A percentile compares a stretch with the other conserved stretches of the same genome.
phyloP scores from a whole-genome alignment of 1,140 invertebrate species.

The Conus betulinus region DNA sequence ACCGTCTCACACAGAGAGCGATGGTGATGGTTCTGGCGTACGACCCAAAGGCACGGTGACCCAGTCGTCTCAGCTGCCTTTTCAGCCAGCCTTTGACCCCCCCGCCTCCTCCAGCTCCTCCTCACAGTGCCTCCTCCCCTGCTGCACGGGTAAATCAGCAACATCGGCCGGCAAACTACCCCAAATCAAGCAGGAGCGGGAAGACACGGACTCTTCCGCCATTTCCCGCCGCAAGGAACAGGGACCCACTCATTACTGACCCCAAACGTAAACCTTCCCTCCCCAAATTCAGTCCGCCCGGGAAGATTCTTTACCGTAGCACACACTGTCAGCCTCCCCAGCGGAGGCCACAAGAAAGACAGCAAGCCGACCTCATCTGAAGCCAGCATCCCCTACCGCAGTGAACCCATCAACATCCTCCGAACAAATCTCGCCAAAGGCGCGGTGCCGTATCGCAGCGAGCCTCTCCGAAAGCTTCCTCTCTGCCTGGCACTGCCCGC shows the following conservation, averaged over 20 bases:
- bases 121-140: background rate
- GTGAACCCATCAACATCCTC: background rate
- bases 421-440: background rate
- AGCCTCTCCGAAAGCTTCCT: conserved; percentile 1
- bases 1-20: background rate
- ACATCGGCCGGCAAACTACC: background rate
- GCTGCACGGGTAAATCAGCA: background rate
- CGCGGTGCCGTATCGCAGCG: background rate
- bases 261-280: background rate
- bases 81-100: background rate
- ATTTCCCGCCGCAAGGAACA: background rate
- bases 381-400: background rate
- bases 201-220: background rate
- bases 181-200: background rate
- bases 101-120: background rate
- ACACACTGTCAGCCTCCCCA: background rate
- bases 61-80: background rate
- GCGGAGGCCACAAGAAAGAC: background rate
- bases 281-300: background rate
- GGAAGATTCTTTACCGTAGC: background rate
- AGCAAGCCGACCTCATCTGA: background rate
- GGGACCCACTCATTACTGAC: background rate
- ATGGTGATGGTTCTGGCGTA: background rate
- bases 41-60: background rate
- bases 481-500: background rate